Evolutionary conservation across 2,113 vertebrate genomes (phyloP).

Genomic region (Callorhinus ursinus): DNA sequence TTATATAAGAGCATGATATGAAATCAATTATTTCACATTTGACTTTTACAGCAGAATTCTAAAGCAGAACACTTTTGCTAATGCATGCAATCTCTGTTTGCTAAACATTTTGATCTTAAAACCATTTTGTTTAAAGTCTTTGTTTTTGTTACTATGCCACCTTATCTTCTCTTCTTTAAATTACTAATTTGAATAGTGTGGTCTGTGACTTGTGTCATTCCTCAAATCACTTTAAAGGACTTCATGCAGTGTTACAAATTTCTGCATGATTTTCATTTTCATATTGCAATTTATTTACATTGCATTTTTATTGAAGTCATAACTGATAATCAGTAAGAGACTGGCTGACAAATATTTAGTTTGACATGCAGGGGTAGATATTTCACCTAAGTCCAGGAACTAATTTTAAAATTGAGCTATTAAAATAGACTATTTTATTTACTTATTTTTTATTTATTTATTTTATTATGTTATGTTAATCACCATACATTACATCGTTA

Average conservation of each 20-base stretch:
- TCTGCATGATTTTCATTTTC: neutral
- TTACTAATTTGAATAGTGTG: neutral
- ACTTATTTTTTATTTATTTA: too few species aligned
- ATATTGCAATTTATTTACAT: neutral
- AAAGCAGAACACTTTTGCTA: neutral
- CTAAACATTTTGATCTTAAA: neutral
- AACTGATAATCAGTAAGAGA: neutral
- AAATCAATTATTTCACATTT: neutral
- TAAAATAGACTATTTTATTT: neutral
- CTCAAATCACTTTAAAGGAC: neutral
- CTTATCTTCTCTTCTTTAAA: neutral
- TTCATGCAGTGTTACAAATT: neutral
- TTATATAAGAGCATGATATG: neutral
- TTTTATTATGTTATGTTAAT: too few species aligned
- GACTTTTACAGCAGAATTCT: neutral
- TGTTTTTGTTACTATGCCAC: neutral
- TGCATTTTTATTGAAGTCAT: neutral
- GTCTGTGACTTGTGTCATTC: neutral
- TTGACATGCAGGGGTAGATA: neutral
- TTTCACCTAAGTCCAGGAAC: neutral
- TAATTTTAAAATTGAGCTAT: neutral
- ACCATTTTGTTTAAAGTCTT: neutral
- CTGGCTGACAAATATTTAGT: neutral
- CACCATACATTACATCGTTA: too few species aligned
- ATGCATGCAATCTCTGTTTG: neutral